These are phyloP conservation scores for Melanotus villosus DNA, from an alignment of 2,888 invertebrate genomes.

Conservation along the genomic window DNA sequence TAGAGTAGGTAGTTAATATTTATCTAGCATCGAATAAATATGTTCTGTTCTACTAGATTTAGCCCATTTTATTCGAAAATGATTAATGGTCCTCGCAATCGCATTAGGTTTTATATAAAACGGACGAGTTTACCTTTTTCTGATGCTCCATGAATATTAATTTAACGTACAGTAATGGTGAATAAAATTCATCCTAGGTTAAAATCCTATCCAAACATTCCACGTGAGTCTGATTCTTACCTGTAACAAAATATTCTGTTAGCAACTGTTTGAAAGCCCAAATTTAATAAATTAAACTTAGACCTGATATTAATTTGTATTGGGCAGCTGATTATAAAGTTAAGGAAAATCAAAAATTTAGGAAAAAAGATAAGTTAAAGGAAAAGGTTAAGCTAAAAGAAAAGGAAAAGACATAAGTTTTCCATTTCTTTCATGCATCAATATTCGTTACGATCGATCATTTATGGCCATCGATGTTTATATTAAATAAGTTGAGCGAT, in stretches of 20 bases:
- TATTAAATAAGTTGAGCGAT: background rate
- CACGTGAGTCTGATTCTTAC: background rate
- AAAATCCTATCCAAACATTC: background rate
- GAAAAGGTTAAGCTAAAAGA: no score
- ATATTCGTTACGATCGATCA: background rate
- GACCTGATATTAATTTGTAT: slow-evolving; percentile 4
- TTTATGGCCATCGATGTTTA: background rate
- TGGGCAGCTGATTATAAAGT: background rate
- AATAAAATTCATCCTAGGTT: background rate
- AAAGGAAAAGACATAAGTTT: no score
- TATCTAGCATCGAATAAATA: background rate
- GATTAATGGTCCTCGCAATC: no score
- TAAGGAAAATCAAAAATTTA: no score
- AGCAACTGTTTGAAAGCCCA: background rate
- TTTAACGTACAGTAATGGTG: no score
- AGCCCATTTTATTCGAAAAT: background rate
- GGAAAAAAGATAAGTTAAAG: no score
- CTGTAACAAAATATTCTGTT: slow-evolving; percentile 4
- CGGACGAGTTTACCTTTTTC: no score
- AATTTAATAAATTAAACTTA: slow-evolving; percentile 19
- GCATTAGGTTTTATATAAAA: no score
- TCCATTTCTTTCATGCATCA: background rate
- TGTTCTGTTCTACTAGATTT: background rate
- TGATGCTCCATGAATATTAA: no score
- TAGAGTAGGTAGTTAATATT: background rate